phyloP scores from a whole-genome alignment of 1,140 invertebrate species.

The Caligus rogercresseyi region DNA sequence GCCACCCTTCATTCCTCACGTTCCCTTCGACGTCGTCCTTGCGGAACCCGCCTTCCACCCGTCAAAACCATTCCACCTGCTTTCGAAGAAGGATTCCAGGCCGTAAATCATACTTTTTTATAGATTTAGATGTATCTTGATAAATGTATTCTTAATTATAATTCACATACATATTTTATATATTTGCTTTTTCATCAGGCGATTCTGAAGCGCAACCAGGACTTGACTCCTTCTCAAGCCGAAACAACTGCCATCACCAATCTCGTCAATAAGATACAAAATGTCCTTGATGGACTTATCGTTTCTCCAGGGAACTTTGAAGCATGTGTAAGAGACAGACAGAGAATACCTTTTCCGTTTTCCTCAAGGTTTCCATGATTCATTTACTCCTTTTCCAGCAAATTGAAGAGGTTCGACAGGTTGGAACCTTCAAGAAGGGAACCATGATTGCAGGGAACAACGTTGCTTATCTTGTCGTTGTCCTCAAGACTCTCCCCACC shows the following conservation, averaged over 20 bases:
- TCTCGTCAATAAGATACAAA: constrained; percentile 79
- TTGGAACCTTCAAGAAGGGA: constrained; percentile 94
- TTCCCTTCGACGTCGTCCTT: constrained; percentile 73
- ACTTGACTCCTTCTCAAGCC: constrained; percentile 65
- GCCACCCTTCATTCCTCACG: constrained; percentile 46
- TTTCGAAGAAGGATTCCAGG: constrained; percentile 63
- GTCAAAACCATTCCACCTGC: constrained; percentile 46
- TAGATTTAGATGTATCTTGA: background rate
- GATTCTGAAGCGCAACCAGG: constrained; percentile 68
- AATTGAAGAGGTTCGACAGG: constrained; percentile 85
- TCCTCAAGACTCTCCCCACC: constrained; percentile 91
- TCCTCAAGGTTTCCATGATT: background rate
- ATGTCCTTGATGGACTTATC: constrained; percentile 76
- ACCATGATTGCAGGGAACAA: constrained; percentile 91
- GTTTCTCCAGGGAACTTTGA: constrained; percentile 81
- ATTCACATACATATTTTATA: background rate
- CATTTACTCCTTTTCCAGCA: constrained; percentile 42
- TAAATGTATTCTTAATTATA: background rate
- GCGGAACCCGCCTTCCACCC: constrained; percentile 67
- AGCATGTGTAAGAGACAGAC: constrained; percentile 57
- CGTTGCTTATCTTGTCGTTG: constrained; percentile 88
- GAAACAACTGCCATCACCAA: constrained; percentile 79
- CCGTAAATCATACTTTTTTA: constrained; percentile 35
- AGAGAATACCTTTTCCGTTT: background rate
- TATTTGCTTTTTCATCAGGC: constrained; percentile 46